Evolutionary conservation across 2,113 vertebrate genomes (phyloP), one percentile per base, ranked within the genome.

Genomic region (Onychostruthus taczanowskii): DNA sequence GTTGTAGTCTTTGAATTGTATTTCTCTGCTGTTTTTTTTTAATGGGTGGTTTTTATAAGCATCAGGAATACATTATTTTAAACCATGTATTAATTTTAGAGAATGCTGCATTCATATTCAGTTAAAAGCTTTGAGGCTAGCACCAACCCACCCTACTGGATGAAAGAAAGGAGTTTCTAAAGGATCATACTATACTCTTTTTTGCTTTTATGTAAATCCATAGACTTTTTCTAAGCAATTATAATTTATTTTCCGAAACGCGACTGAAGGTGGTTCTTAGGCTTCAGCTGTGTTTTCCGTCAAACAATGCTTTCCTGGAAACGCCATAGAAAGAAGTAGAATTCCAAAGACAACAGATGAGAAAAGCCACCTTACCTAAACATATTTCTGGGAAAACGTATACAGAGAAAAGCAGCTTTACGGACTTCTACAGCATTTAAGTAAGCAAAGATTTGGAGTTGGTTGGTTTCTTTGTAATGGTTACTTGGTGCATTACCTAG

Each of bases 391-490:
- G 46, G 59, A 55, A 77, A 81, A 28, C 20, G 3, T 19, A 11
- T 62, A 11, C 19, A 16, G 33, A 67, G 39, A 39, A 74, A 62
- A 89, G 16, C 27, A 87, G 9, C 22, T 78, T 69, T 87, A 37
- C 3, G 53, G 37, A 19, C 50, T 61, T 69, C 11, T 39, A 16
- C 4, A 39, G 7, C 39, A 26, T 33, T 80, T 67, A 27, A 90
- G 50, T 85, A 35, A 47, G 2, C 26, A 56, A 56, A 41, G 11
- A 20, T 22, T 26, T 78, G 41, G 6, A 73, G 8, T 39, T 50
- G 22, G 6, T 50, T 7, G 7, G 1, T 68, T 69, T 31, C 17
- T 56, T 17, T 0, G 0, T 7, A n/a, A 9, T 18, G 21, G 72
- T 22, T 33, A 13, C 20, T 58, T 77, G 11, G 26, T 61, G 7